phyloP scores from a whole-genome alignment of 2,797 vertebrate genomes.

The Ptychobarbus kaznakovi region DNA sequence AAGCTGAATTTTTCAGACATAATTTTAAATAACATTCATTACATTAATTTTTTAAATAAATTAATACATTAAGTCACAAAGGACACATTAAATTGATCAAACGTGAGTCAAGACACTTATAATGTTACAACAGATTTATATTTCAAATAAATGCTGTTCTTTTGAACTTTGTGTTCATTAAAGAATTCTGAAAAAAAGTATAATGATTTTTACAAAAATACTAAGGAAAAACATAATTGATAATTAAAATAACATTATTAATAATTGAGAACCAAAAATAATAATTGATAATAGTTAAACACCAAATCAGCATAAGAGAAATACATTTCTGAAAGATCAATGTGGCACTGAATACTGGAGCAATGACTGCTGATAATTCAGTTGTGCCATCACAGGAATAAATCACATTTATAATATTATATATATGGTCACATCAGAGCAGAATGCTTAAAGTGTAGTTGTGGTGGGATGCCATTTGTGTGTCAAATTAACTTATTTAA shows the following conservation, averaged over 20 bases:
- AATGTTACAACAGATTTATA: not conserved
- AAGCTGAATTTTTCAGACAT: too few relatives aligned
- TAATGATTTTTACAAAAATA: not conserved
- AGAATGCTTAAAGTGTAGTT: too few relatives aligned
- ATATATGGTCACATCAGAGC: too few relatives aligned
- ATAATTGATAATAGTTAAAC: not conserved
- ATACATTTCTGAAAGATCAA: not conserved
- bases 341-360: not conserved
- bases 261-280: not conserved
- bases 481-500: not conserved
- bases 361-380: not conserved
- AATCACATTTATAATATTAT: not conserved
- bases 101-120: not conserved
- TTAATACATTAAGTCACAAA: too few relatives aligned
- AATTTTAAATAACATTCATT: too few relatives aligned
- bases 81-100: not conserved
- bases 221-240: not conserved
- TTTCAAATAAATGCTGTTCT: not conserved
- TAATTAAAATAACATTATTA: not conserved
- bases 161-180: not conserved
- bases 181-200: not conserved
- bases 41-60: too few relatives aligned
- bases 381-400: not conserved
- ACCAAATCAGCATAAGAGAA: not conserved
- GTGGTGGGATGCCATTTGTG: not conserved